These are phyloP conservation scores for Ceratitis capitata DNA, from an alignment of 1,140 invertebrate genomes.

Conservation along the genomic window DNA sequence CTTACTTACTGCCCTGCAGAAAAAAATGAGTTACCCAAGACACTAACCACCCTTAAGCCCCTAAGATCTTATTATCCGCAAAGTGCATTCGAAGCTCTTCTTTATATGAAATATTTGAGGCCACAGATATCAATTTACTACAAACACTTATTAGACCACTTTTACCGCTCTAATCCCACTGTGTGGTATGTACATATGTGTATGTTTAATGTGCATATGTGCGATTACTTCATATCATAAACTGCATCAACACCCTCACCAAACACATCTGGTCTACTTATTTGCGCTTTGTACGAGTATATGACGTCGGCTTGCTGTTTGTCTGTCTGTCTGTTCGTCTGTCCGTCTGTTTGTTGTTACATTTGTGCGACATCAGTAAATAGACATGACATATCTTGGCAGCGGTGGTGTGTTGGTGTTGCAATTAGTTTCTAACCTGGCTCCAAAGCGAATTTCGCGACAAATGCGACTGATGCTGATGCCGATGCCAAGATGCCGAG, in stretches of 20 bases:
- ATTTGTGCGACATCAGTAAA: slow-evolving; percentile 33
- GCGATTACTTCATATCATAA: background rate
- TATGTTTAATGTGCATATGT: too few species aligned
- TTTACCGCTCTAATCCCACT: background rate
- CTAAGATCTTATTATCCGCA: too few species aligned
- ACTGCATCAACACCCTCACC: background rate
- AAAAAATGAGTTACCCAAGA: too few species aligned
- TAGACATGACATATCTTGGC: slow-evolving; percentile 27
- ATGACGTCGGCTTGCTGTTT: background rate
- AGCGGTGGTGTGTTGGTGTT: slow-evolving; percentile 35
- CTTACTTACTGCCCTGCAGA: too few species aligned
- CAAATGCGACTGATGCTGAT: background rate
- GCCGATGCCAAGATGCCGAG: slow-evolving; percentile 27
- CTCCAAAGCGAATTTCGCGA: slow-evolving; percentile 34
- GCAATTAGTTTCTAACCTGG: slow-evolving; percentile 32
- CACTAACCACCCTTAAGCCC: too few species aligned
- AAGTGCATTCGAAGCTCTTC: too few species aligned
- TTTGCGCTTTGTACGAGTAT: background rate
- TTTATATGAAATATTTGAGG: too few species aligned
- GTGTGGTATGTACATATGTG: too few species aligned
- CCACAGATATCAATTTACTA: too few species aligned
- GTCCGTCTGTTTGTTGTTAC: background rate
- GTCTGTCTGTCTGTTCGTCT: background rate
- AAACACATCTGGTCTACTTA: too few species aligned
- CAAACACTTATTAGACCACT: too few species aligned